Evolutionary conservation across 2,888 invertebrate species (phyloP).

Genomic region (Plagodis dolabraria): DNA sequence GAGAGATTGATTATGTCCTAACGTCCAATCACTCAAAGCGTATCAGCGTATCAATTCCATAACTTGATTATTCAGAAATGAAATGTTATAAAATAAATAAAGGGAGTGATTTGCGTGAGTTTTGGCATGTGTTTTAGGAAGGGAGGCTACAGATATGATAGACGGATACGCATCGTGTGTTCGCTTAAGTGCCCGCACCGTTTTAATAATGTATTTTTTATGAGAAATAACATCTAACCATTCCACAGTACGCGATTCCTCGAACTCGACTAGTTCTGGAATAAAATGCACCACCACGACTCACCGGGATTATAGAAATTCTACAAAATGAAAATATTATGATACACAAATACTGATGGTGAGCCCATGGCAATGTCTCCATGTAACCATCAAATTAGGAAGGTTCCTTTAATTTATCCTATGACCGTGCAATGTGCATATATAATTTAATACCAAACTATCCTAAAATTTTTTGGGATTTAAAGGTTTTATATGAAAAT

Average conservation of each 20-base stretch:
- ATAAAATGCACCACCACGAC: conserved; percentile 44
- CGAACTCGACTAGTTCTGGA: conserved; percentile 43
- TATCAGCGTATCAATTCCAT: conserved; percentile 10
- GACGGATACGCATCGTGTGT: conserved; percentile 14
- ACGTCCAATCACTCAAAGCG: conserved; percentile 17
- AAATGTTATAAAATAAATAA: not conserved
- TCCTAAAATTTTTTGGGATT: conserved; percentile 54
- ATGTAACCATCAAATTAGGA: conserved; percentile 37
- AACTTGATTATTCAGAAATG: too few species aligned
- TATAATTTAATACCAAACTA: conserved; percentile 59
- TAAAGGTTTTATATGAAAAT: conserved; percentile 50
- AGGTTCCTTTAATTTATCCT: conserved; percentile 54
- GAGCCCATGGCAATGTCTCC: conserved; percentile 42
- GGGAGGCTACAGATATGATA: not conserved
- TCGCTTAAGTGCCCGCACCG: conserved; percentile 13
- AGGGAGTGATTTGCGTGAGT: not conserved
- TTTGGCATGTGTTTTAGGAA: too few species aligned
- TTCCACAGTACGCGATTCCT: conserved; percentile 36
- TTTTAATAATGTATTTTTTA: conserved; percentile 35
- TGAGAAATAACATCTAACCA: conserved; percentile 44
- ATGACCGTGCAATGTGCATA: conserved; percentile 64
- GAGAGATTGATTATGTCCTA: conserved; percentile 23
- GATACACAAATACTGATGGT: conserved; percentile 46
- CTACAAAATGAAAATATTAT: conserved; percentile 38
- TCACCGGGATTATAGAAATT: conserved; percentile 42